These are phyloP conservation scores for Microtus oregoni DNA, from an alignment of 2,113 vertebrate species.

Conservation along the genomic window DNA sequence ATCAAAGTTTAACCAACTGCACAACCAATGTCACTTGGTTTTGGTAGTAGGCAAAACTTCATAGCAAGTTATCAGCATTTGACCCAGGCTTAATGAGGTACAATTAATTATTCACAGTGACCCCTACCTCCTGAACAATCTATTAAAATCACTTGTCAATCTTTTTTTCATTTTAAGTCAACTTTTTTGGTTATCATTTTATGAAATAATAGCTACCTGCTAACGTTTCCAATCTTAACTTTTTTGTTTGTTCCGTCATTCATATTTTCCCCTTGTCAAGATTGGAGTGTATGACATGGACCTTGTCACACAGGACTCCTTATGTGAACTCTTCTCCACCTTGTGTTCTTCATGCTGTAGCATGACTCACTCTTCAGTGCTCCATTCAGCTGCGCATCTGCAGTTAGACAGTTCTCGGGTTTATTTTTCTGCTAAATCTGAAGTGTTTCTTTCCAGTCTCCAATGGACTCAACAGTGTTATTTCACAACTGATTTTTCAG, in stretches of 20 bases:
- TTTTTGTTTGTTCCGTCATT: neutral
- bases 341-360: neutral
- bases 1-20: constrained; percentile 32
- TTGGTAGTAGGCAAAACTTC: constrained; percentile 44
- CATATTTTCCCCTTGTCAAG: constrained; percentile 7
- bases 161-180: neutral
- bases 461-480: neutral
- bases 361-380: neutral
- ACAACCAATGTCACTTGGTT: neutral
- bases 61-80: constrained; percentile 45
- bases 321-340: too few relatives aligned
- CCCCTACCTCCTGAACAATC: neutral
- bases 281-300: neutral
- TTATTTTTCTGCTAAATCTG: constrained; percentile 33
- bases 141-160: constrained; percentile 35
- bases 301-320: neutral
- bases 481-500: neutral
- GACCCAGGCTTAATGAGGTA: constrained; percentile 28
- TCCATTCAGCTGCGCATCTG: neutral
- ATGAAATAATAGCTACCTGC: neutral
- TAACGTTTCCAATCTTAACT: neutral
- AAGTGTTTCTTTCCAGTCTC: neutral
- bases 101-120: neutral
- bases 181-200: constrained; percentile 14
- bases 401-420: neutral